A percentile compares a stretch with the other conserved stretches of the same genome.
Evolutionary conservation across 2,113 vertebrate genomes (phyloP).

Genomic region (Gallinago undulata): DNA sequence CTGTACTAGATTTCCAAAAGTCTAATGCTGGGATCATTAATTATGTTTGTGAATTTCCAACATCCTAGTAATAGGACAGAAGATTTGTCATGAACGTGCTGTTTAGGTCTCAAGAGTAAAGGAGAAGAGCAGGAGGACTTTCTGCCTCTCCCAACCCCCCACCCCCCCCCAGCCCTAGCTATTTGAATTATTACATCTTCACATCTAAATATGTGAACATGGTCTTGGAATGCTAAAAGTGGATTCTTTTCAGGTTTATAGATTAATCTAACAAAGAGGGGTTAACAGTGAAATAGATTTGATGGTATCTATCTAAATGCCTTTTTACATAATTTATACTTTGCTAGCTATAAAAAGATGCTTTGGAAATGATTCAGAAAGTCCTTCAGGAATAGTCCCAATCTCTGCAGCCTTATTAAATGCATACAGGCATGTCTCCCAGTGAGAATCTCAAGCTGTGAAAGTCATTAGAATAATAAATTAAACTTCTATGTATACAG

Average conservation of each 20-base stretch:
- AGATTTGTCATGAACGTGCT: neutral
- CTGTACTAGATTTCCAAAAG: neutral
- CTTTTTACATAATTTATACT: conserved; percentile 68
- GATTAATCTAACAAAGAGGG: conserved; percentile 64
- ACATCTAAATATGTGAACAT: conserved; percentile 14
- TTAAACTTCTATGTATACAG: conserved; percentile 73
- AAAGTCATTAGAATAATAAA: conserved; percentile 84
- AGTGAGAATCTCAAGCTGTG: conserved; percentile 77
- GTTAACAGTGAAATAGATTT: conserved; percentile 53
- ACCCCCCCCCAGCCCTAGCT: neutral
- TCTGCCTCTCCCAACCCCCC: neutral
- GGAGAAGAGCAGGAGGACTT: neutral
- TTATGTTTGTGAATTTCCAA: neutral
- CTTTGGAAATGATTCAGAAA: conserved; percentile 69
- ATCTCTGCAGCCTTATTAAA: conserved; percentile 78
- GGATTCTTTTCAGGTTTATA: conserved; percentile 41
- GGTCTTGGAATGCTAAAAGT: conserved; percentile 33
- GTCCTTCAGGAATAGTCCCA: conserved; percentile 71
- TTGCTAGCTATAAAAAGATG: conserved; percentile 72
- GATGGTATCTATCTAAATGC: conserved; percentile 55
- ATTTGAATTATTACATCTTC: conserved; percentile 13
- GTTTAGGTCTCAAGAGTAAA: neutral
- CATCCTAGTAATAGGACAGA: neutral
- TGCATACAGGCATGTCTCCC: conserved; percentile 72
- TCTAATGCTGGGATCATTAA: neutral